These are phyloP conservation scores for Acrobasis suavella DNA, from an alignment of 2,888 invertebrate species.

Conservation along the genomic window DNA sequence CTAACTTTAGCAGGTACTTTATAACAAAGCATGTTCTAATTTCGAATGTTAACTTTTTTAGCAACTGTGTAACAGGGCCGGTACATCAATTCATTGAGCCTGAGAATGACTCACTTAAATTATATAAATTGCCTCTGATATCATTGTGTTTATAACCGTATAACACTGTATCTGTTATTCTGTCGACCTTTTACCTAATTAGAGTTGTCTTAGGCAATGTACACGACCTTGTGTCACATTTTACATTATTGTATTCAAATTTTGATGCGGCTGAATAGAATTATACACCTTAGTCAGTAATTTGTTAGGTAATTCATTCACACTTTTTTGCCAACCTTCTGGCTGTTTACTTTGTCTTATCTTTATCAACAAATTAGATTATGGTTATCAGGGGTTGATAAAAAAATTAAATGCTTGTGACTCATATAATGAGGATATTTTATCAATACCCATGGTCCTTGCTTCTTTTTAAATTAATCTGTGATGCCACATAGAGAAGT, in stretches of 20 bases:
- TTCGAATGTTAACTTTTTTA: slow-evolving; percentile 23
- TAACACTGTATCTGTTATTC: slow-evolving; percentile 52
- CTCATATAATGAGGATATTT: background rate
- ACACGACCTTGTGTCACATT: slow-evolving; percentile 59
- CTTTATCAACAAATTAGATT: slow-evolving; percentile 20
- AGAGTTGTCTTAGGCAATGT: slow-evolving; percentile 51
- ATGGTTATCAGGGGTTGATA: slow-evolving; percentile 11
- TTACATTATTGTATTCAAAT: slow-evolving; percentile 59
- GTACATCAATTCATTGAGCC: slow-evolving; percentile 55
- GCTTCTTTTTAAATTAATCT: no score
- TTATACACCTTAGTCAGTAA: slow-evolving; percentile 6
- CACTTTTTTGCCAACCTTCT: slow-evolving; percentile 2
- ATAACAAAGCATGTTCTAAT: slow-evolving; percentile 26
- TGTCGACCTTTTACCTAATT: slow-evolving; percentile 63
- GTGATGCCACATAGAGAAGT: no score
- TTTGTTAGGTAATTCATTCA: background rate
- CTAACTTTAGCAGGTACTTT: background rate
- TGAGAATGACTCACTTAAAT: slow-evolving; percentile 72
- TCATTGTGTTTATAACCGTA: slow-evolving; percentile 57
- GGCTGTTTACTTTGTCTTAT: slow-evolving; percentile 27
- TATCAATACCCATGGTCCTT: background rate
- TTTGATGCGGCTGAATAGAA: slow-evolving; percentile 35
- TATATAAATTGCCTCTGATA: slow-evolving; percentile 73
- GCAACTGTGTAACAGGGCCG: slow-evolving; percentile 35
- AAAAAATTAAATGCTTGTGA: background rate